Percentiles rank a stretch among this genome's conserved stretches.
Evolutionary conservation across 2,113 vertebrate genomes (phyloP).

Genomic region (Hyperopisus bebe): DNA sequence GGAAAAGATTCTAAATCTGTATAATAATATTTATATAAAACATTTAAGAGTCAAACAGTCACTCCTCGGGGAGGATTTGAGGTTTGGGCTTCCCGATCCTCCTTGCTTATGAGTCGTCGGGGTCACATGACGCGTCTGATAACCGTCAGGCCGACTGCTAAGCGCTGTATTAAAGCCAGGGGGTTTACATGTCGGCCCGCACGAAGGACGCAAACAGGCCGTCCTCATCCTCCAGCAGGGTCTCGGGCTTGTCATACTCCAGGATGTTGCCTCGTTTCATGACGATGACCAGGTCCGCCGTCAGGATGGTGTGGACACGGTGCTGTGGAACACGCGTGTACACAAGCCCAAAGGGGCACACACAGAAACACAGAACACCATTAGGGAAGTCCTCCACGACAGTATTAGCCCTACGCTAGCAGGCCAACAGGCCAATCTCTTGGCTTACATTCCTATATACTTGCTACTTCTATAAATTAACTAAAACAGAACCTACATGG

Average conservation of each 20-base stretch:
- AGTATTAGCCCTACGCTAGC: background rate
- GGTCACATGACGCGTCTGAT: background rate
- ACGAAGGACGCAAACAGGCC: constrained; percentile 92
- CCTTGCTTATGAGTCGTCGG: background rate
- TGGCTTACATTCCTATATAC: background rate
- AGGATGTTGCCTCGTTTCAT: constrained; percentile 94
- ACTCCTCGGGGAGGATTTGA: background rate
- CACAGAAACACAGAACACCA: background rate
- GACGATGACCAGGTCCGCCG: constrained; percentile 90
- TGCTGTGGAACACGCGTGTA: constrained; percentile 63
- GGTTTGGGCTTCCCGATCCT: background rate
- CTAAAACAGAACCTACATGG: background rate
- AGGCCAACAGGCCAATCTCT: background rate
- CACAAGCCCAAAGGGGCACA: background rate
- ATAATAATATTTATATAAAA: constrained; percentile 23
- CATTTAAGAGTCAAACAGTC: background rate
- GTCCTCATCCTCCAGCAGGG: constrained; percentile 80
- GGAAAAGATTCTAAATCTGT: constrained; percentile 27
- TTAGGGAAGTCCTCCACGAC: background rate
- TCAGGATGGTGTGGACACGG: constrained; percentile 95
- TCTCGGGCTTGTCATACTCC: constrained; percentile 86
- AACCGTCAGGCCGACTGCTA: background rate
- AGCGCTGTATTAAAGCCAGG: background rate
- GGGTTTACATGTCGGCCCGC: constrained; percentile 84
- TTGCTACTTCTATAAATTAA: background rate